Percentiles rank a stretch among this genome's conserved stretches.
phyloP scores from a whole-genome alignment of 2,113 vertebrate species.

The Esox niger region DNA sequence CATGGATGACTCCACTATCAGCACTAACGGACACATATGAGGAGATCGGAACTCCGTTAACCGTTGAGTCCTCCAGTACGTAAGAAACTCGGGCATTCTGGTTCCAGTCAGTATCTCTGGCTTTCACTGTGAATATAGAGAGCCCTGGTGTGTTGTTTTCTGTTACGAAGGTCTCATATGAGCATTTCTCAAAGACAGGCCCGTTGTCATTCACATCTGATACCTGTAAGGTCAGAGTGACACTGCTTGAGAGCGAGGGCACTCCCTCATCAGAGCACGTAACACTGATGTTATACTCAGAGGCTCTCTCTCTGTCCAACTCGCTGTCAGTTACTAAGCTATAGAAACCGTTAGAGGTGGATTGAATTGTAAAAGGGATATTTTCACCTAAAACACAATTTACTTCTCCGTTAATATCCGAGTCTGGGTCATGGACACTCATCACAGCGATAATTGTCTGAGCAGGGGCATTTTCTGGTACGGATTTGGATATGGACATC shows the following conservation, averaged over 20 bases:
- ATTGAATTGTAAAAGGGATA: conserved; percentile 45
- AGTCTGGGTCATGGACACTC: conserved; percentile 57
- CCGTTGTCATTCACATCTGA: conserved; percentile 46
- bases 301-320: conserved; percentile 34
- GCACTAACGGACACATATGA: conserved; percentile 39
- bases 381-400: conserved; percentile 32
- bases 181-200: conserved; percentile 25
- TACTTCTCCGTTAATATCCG: conserved; percentile 51
- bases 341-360: conserved; percentile 60
- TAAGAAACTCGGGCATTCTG: conserved; percentile 42
- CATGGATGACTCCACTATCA: conserved; percentile 33
- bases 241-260: conserved; percentile 32
- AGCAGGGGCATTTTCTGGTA: conserved; percentile 49
- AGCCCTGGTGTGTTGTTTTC: conserved; percentile 42
- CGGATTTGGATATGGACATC: conserved; percentile 47
- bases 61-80: conserved; percentile 23
- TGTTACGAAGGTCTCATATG: conserved; percentile 19
- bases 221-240: conserved; percentile 27
- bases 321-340: conserved; percentile 49
- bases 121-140: conserved; percentile 29
- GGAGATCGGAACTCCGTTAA: conserved; percentile 28
- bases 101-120: conserved; percentile 31
- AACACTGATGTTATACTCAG: conserved; percentile 38
- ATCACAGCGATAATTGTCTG: conserved; percentile 53
- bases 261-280: conserved; percentile 31